Percentiles rank a stretch among this genome's conserved stretches.
Evolutionary conservation across 2,888 invertebrate species (phyloP).

Genomic region (Yponomeuta cagnagella): DNA sequence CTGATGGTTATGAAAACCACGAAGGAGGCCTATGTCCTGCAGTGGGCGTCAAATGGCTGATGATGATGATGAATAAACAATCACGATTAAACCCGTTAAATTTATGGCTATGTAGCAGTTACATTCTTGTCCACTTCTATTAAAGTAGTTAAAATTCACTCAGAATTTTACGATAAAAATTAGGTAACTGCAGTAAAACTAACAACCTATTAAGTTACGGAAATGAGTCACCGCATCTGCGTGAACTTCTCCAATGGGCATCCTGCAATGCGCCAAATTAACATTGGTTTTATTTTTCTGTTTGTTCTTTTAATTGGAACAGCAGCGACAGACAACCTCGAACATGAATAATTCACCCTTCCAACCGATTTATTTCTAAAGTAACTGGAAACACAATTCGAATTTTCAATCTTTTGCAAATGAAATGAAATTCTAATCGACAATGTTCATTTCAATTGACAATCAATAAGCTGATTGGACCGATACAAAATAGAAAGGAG

Average conservation of each 20-base stretch:
- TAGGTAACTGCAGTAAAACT: background rate
- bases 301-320: slow-evolving; percentile 57
- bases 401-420: background rate
- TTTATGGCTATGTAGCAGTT: background rate
- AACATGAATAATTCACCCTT: slow-evolving; percentile 21
- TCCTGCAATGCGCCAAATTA: slow-evolving; percentile 72
- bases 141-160: background rate
- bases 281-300: slow-evolving; percentile 48
- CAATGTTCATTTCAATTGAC: slow-evolving; percentile 11
- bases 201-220: slow-evolving; percentile 30
- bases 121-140: background rate
- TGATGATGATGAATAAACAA: too few species aligned
- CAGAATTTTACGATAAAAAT: too few species aligned
- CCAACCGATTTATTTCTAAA: slow-evolving; percentile 8
- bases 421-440: background rate
- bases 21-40: too few species aligned
- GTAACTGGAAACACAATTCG: background rate
- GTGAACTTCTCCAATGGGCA: slow-evolving; percentile 52
- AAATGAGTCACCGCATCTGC: slow-evolving; percentile 56
- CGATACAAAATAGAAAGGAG: slow-evolving; percentile 3
- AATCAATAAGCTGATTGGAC: slow-evolving; percentile 16
- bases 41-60: too few species aligned
- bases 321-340: slow-evolving; percentile 34
- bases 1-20: too few species aligned
- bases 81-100: too few species aligned